Evolutionary conservation across 2,797 vertebrate genomes (phyloP).

Genomic region (Amblyopsis hoosieri): DNA sequence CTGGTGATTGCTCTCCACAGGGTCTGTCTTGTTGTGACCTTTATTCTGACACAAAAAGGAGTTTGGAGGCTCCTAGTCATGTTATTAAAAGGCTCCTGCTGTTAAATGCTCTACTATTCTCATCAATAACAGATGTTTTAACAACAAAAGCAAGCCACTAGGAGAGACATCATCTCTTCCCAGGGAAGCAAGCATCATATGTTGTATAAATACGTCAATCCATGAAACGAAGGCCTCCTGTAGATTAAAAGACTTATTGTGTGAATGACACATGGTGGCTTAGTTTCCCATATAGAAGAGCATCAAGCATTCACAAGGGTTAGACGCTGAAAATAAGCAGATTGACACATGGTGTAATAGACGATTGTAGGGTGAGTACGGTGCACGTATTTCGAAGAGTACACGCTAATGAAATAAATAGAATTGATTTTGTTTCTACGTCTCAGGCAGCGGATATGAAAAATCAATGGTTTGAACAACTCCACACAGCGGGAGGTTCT

Average conservation of each 20-base stretch:
- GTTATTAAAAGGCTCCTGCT: conserved; percentile 1
- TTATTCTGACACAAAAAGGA: background rate
- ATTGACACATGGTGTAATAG: conserved; percentile 24
- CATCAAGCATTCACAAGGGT: conserved; percentile 24
- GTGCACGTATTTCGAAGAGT: conserved; percentile 39
- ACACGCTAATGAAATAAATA: conserved; percentile 28
- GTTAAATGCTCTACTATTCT: conserved; percentile 41
- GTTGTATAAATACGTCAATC: conserved; percentile 23
- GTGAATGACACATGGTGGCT: conserved; percentile 1
- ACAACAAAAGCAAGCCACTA: conserved; percentile 35
- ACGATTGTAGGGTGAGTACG: conserved; percentile 22
- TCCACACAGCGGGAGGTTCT: background rate
- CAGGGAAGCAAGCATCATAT: conserved; percentile 33
- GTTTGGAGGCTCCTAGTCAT: conserved; percentile 11
- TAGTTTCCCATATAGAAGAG: conserved; percentile 2
- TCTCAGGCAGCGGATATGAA: conserved; percentile 2
- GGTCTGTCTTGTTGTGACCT: conserved; percentile 31
- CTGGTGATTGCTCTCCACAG: conserved; percentile 39
- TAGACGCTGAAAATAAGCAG: conserved; percentile 28
- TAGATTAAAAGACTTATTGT: conserved; percentile 22
- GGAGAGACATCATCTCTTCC: conserved; percentile 34
- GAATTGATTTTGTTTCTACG: background rate
- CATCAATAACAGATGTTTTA: conserved; percentile 42
- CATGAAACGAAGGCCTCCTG: conserved; percentile 25
- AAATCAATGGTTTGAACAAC: background rate